phyloP scores from a whole-genome alignment of 2,888 invertebrate genomes.

The Troides helena region DNA sequence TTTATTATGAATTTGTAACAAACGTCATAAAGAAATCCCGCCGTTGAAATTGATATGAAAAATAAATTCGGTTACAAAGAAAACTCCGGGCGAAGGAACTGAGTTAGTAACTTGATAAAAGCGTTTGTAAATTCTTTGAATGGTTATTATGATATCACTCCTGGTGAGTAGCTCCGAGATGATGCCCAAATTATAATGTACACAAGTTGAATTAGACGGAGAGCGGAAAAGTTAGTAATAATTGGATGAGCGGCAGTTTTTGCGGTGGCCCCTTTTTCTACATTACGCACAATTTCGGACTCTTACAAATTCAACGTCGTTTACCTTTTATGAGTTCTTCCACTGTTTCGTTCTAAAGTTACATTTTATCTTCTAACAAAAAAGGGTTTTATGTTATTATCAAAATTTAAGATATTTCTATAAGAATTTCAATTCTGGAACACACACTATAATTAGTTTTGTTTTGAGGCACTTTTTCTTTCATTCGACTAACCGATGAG shows the following conservation, averaged over 20 bases:
- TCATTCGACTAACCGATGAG: neutral
- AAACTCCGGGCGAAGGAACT: too few species aligned
- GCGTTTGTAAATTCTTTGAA: slow-evolving; percentile 4
- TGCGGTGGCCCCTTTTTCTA: slow-evolving; percentile 14
- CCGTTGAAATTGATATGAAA: too few species aligned
- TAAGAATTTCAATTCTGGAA: neutral
- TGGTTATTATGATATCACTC: slow-evolving; percentile 4
- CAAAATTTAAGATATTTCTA: neutral
- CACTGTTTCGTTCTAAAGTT: neutral
- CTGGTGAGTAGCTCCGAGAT: neutral
- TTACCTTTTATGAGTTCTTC: slow-evolving; percentile 12
- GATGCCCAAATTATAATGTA: slow-evolving; percentile 13
- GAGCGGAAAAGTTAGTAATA: slow-evolving; percentile 17
- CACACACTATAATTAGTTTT: neutral
- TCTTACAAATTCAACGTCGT: slow-evolving; percentile 5
- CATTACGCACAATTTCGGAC: slow-evolving; percentile 13
- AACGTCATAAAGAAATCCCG: too few species aligned
- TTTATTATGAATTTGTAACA: too few species aligned
- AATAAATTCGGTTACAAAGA: too few species aligned
- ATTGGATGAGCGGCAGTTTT: slow-evolving; percentile 14
- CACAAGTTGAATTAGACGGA: slow-evolving; percentile 20
- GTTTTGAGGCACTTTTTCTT: neutral
- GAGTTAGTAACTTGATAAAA: slow-evolving; percentile 4
- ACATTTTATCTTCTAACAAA: slow-evolving; percentile 3
- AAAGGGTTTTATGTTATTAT: neutral